Evolutionary conservation across 2,888 invertebrate genomes (phyloP), one percentile per base, ranked within the genome.

Genomic region (Choristoneura rosaceana): DNA sequence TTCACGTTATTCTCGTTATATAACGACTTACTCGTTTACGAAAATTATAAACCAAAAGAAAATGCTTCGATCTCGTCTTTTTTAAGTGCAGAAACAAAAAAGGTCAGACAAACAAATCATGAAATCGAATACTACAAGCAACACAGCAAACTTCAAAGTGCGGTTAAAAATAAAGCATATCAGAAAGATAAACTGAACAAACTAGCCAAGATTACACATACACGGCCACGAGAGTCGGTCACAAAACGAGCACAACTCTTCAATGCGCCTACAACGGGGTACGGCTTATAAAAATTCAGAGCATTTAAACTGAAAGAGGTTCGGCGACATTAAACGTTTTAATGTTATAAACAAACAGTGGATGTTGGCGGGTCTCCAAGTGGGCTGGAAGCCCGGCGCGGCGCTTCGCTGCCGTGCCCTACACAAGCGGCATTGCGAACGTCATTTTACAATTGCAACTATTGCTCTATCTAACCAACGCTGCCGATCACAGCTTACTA

Each of bases 321-420:
- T 80, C 80, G 79, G 80, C 80, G 81, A 83, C 83, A 84, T 82
- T 85, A 85, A 82, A 83, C 81, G 84, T 82, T 89, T 90, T 88
- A 90, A 89, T 90, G 85, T 89, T 90, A 90, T 90, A 93, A 92
- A 93, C 93, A 93, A 92, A 91, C 87, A 86, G 84, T 85, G 81
- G 83, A 82, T 80, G 82, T 86, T 94, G 93, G 93, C 91, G 59
- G 61, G 67, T 75, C 69, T 88, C 93, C 93, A 94, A 92, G 83
- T 87, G 86, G 88, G 87, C 85, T 88, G 85, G 86, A 82, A 86
- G 73, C 64, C 60, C 89, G 89, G 89, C 90, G 90, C 52, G 71
- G 67, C 67, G 71, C 71, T 71, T 62, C 71, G 67, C 62, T 58
- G 71, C 62, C 67, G 64, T 50, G 59, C 71, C 62, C 82, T 80